Conservation (phyloP, 2,888 invertebrate species). For the Petrolisthes manimaculis region DNA sequence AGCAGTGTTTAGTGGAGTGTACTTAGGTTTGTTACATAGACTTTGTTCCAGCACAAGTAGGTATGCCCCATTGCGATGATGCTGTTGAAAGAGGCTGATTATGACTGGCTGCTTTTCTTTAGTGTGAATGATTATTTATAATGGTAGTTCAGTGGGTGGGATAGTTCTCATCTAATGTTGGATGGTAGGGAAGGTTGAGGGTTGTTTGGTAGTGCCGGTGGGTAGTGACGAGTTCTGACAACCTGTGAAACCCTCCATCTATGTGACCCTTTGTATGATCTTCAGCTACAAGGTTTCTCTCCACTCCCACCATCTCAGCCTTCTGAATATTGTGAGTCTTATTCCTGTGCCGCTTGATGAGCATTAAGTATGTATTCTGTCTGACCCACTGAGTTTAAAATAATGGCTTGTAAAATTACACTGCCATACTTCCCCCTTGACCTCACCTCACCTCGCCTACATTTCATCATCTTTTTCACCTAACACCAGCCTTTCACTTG, state of each 20-base stretch:
- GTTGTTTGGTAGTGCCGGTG: not conserved
- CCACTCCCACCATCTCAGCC: no score
- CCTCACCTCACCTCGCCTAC: not conserved
- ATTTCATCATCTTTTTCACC: not conserved
- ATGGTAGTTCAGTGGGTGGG: not conserved
- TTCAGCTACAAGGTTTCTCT: no score
- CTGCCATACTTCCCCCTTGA: not conserved
- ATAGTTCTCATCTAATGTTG: not conserved
- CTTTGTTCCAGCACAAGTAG: conserved; percentile 10
- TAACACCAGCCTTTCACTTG: not conserved
- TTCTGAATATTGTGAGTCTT: no score
- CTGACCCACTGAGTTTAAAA: no score
- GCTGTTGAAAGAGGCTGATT: not conserved
- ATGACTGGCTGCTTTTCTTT: not conserved
- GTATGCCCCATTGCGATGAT: not conserved
- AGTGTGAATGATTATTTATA: not conserved
- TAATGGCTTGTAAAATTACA: no score
- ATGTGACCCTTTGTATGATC: no score
- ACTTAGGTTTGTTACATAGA: conserved; percentile 18
- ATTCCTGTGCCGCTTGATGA: no score
- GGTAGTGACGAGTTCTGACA: not conserved
- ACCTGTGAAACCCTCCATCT: not conserved
- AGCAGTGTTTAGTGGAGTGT: conserved; percentile 12
- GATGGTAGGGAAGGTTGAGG: conserved; percentile 8
- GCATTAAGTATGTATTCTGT: no score